Evolutionary conservation across 2,113 vertebrate genomes (phyloP).

Genomic region (Hemiprocne comata): DNA sequence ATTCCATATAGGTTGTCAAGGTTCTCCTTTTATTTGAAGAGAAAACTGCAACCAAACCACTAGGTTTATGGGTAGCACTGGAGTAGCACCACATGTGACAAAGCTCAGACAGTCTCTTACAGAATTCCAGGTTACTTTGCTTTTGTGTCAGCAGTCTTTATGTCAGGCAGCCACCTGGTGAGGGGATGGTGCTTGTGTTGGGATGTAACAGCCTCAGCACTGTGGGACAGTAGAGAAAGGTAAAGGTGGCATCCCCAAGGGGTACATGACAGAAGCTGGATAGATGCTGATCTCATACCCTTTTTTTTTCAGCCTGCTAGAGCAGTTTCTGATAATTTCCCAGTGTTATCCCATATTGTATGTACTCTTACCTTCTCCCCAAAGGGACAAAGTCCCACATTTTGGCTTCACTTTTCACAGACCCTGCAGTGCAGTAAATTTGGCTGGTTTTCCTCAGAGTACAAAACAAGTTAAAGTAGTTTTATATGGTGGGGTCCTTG

Average conservation of each 20-base stretch:
- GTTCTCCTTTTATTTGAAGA: neutral
- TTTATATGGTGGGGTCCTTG: neutral
- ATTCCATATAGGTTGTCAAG: neutral
- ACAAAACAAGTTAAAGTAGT: neutral
- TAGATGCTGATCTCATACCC: rapidly evolving
- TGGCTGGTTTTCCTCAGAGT: neutral
- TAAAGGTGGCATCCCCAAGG: neutral
- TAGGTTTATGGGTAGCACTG: neutral
- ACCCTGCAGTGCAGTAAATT: neutral
- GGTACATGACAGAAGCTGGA: neutral
- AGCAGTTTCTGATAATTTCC: neutral
- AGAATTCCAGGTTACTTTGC: neutral
- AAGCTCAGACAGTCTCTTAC: neutral
- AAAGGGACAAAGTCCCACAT: neutral
- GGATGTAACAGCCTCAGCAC: neutral
- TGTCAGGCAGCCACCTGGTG: neutral
- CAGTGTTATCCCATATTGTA: rapidly evolving
- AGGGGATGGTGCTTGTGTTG: neutral
- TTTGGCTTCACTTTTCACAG: neutral
- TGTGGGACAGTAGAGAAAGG: neutral
- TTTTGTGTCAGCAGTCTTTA: neutral
- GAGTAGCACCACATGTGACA: neutral
- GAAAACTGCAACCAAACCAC: neutral
- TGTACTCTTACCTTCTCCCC: neutral
- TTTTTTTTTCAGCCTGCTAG: neutral